These are phyloP conservation scores for Lithobius niger DNA, from an alignment of 1,140 invertebrate genomes.

Conservation along the genomic window DNA sequence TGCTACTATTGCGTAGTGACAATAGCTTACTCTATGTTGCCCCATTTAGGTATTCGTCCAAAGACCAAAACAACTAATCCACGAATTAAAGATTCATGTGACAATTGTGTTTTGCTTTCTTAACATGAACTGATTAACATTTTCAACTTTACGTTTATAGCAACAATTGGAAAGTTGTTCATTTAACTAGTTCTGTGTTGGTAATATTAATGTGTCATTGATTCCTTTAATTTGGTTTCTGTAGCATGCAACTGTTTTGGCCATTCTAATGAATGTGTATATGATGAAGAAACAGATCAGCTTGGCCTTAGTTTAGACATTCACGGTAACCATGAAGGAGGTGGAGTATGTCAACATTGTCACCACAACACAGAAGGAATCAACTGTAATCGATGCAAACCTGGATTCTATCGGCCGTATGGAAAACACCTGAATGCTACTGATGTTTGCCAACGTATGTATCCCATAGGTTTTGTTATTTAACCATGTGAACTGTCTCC, in stretches of 20 bases:
- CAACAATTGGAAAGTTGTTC: not conserved
- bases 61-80: no score
- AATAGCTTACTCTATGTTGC: no score
- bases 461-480: not conserved
- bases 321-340: conserved; percentile 78
- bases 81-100: no score
- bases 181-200: not conserved
- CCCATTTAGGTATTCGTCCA: no score
- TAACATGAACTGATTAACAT: no score
- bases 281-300: conserved; percentile 68
- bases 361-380: conserved; percentile 88
- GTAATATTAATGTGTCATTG: not conserved
- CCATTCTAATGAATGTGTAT: conserved; percentile 78
- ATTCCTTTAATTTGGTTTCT: not conserved
- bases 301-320: conserved; percentile 75
- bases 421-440: conserved; percentile 67
- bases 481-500: no score
- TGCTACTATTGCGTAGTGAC: no score
- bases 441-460: conserved; percentile 80
- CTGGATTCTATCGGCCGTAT: conserved; percentile 69
- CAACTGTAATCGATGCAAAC: conserved; percentile 87
- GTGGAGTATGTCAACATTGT: conserved; percentile 82
- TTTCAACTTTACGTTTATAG: no score
- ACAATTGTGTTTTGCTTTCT: no score
- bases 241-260: conserved; percentile 94